These are phyloP conservation scores for Molorchus minor DNA, from an alignment of 2,888 invertebrate species.

Conservation along the genomic window DNA sequence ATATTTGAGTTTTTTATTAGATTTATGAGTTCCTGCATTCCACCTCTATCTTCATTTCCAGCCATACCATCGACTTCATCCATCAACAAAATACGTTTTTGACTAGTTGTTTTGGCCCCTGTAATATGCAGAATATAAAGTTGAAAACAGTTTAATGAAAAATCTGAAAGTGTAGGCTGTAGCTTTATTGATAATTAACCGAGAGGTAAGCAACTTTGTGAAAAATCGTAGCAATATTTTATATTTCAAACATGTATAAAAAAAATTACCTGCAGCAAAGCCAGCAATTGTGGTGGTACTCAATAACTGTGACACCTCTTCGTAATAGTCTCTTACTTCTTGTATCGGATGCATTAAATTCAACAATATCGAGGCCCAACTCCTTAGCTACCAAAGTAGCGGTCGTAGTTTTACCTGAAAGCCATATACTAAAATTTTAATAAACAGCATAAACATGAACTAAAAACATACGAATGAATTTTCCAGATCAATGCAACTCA, in stretches of 20 bases:
- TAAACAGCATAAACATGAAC: too few relatives aligned
- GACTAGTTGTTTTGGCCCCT: constrained; percentile 61
- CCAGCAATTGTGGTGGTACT: constrained; percentile 79
- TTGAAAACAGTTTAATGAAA: not conserved
- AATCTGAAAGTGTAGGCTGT: constrained; percentile 24
- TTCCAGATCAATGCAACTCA: too few relatives aligned
- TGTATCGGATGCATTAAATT: constrained; percentile 98
- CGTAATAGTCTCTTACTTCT: constrained; percentile 88
- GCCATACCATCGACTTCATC: constrained; percentile 99
- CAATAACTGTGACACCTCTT: constrained; percentile 83
- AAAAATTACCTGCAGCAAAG: constrained; percentile 70
- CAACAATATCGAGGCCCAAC: constrained; percentile 87
- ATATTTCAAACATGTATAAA: not conserved
- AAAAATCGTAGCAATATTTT: constrained; percentile 10
- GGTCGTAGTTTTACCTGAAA: constrained; percentile 80
- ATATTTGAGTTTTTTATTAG: constrained; percentile 89
- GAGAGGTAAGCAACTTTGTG: too few relatives aligned
- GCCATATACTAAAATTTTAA: not conserved
- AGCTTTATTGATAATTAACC: too few relatives aligned
- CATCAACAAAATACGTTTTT: constrained; percentile 95
- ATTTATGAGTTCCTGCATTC: constrained; percentile 91
- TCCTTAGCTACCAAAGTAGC: constrained; percentile 89
- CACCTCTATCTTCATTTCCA: constrained; percentile 98
- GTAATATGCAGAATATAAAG: constrained; percentile 18
- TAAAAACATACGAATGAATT: too few relatives aligned